Evolutionary conservation across 2,113 vertebrate genomes (phyloP), one percentile per base, ranked within the genome.

Genomic region (Mobula hypostoma): DNA sequence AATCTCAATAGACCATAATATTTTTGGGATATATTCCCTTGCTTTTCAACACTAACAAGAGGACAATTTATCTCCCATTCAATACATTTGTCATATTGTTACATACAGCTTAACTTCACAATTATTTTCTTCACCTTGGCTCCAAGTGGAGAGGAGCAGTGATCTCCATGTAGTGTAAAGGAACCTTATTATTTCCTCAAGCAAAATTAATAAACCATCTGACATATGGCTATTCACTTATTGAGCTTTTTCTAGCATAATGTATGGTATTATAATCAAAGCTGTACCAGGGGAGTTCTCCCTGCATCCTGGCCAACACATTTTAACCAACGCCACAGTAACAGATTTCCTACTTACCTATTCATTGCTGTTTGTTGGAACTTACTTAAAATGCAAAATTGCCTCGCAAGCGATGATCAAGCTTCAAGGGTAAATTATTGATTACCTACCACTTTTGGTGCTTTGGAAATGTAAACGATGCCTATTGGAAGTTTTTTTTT

Each of bases 191-290:
- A 90, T 63, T 90, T 90, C 29, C 29, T 32, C 63, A 90, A 0
- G 29, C 61, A 68, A 61, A 90, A n/a, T 90, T 85, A 85, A 58
- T 27, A 90, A 68, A 68, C 61, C 85, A 68, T 66, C 61, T 32
- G 29, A 90, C 85, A 88, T 32, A 66, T 88, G 61, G 58, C 58
- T 88, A 90, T 90, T 90, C 85, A 90, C 85, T 32, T 68, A 66
- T 29, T 66, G 85, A 14, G n/a, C 63, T 66, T 90, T 90, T 32
- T 29, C n/a, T 68, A 32, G 58, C 85, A 68, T 66, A 88, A 88
- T 90, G 17, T 32, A 90, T 19, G 61, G 29, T 88, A 63, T 90
- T 14, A 32, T 27, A 90, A 90, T 66, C 15, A 32, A 90, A 90
- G 61, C n/a, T 90, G 63, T 8, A 17, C 58, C 27, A n/a, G n/a